Evolutionary conservation across 2,113 vertebrate species (phyloP), one percentile per base, ranked within the genome.

Genomic region (Leucopternis melanops): DNA sequence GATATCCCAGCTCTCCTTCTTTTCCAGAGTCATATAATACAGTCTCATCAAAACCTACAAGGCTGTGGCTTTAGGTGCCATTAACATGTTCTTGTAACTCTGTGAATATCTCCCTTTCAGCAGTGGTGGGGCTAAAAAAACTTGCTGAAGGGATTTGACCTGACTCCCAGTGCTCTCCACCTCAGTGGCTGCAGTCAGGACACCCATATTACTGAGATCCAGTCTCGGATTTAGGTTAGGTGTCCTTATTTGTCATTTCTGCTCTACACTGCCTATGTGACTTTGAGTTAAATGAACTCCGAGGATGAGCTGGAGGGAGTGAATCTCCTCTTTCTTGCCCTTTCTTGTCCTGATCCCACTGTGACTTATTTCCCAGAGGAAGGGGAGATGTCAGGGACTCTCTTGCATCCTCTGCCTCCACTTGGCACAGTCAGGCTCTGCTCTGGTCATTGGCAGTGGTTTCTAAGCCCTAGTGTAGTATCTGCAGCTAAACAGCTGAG

Each of bases 401-500:
- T 92, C 25, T 55, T 74, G 72, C 49, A 73, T 85, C 78, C 59
- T 93, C 74, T 95, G 74, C 66, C 36, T 65, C 21, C 27, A 10
- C 65, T 80, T 94, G 95, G 85, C 90, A 61, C 17, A 4, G 66
- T 31, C 38, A 26, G 69, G 18, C 70, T 40, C 40, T 80, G 18
- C 70, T 40, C 40, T 80, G 90, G 89, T 57, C 93, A 82, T 47
- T 79, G 81, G 92, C 90, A 90, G 78, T 66, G 90, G 58, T 85
- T 94, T 90, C 66, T 16, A 27, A 65, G 77, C 40, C n/a, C 40
- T 69, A 44, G 69, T 42, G 92, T 91, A 67, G 32, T 90, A 92
- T 83, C 92, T 95, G 67, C 82, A 88, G 91, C 92, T 77, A 73
- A 96, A 94, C 92, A 96, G 96, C 94, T 96, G 96, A 88, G 81